Conservation (phyloP, 2,797 vertebrate genomes). For the Sandelia bainsii region DNA sequence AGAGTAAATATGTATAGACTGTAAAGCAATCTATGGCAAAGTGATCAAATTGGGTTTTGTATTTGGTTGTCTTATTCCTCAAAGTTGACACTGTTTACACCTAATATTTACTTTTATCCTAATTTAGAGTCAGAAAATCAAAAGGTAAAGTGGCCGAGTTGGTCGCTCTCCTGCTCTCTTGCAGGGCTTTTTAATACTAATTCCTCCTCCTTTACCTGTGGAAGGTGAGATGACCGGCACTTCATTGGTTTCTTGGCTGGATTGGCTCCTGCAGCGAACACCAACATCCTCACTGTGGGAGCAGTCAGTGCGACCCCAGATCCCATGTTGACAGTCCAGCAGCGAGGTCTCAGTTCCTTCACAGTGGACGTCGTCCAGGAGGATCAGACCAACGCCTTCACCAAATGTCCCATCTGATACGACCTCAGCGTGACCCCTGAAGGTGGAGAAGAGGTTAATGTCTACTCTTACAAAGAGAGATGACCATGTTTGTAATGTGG, state of each 20-base stretch:
- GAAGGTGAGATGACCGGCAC: constrained; percentile 76
- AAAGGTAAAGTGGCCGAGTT: no score
- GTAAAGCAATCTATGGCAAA: not conserved
- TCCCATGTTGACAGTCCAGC: constrained; percentile 89
- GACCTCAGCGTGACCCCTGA: constrained; percentile 83
- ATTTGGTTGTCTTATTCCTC: no score
- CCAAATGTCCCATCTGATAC: constrained; percentile 83
- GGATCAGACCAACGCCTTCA: constrained; percentile 89
- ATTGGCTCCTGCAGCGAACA: constrained; percentile 85
- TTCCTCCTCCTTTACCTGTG: constrained; percentile 62
- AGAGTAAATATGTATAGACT: not conserved
- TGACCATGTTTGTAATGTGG: not conserved
- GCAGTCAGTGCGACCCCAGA: constrained; percentile 95
- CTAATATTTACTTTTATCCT: no score
- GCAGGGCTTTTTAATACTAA: not conserved
- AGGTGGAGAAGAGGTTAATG: not conserved
- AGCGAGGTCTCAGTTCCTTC: constrained; percentile 90
- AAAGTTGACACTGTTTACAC: no score
- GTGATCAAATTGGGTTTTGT: no score
- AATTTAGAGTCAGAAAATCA: no score
- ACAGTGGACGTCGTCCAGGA: constrained; percentile 92
- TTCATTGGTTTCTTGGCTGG: constrained; percentile 83
- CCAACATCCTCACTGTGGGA: constrained; percentile 94
- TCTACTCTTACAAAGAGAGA: not conserved
- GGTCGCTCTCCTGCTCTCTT: no score